These are phyloP conservation scores for Desoria tigrina DNA, from an alignment of 2,888 invertebrate species.

Conservation along the genomic window DNA sequence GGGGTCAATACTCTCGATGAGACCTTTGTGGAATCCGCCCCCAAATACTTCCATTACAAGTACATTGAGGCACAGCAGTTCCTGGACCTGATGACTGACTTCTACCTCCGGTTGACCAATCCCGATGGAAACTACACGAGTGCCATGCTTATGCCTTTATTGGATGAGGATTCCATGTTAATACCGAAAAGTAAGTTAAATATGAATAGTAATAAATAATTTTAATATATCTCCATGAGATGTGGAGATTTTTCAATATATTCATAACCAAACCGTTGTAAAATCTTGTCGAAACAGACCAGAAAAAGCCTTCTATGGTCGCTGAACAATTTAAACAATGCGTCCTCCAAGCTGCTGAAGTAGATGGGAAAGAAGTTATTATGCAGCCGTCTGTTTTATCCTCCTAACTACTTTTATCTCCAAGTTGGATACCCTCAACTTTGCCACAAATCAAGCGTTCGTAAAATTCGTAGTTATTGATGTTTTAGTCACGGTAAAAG, in stretches of 20 bases:
- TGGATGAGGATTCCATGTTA: constrained; percentile 28
- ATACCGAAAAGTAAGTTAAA: neutral
- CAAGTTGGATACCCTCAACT: no score
- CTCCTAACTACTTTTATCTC: no score
- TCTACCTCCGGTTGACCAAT: constrained; percentile 36
- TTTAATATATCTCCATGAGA: neutral
- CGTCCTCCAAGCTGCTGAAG: neutral
- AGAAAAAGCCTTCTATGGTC: neutral
- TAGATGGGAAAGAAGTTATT: no score
- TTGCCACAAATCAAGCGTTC: no score
- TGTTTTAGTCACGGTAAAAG: no score
- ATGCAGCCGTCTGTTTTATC: no score
- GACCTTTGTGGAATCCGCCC: constrained; percentile 20
- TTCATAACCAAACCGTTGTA: neutral
- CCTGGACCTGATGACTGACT: constrained; percentile 41
- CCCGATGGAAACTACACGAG: constrained; percentile 24
- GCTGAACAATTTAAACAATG: constrained; percentile 1
- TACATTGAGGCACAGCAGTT: constrained; percentile 3
- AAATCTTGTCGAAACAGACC: no score
- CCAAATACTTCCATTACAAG: constrained; percentile 1
- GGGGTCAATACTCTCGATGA: constrained; percentile 15
- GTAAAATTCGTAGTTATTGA: no score
- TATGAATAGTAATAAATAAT: neutral
- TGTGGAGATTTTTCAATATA: neutral
- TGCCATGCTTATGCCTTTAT: constrained; percentile 33